Evolutionary conservation across 2,113 vertebrate genomes (phyloP), one percentile per base, ranked within the genome.

Genomic region (Aleadryas rufinucha): DNA sequence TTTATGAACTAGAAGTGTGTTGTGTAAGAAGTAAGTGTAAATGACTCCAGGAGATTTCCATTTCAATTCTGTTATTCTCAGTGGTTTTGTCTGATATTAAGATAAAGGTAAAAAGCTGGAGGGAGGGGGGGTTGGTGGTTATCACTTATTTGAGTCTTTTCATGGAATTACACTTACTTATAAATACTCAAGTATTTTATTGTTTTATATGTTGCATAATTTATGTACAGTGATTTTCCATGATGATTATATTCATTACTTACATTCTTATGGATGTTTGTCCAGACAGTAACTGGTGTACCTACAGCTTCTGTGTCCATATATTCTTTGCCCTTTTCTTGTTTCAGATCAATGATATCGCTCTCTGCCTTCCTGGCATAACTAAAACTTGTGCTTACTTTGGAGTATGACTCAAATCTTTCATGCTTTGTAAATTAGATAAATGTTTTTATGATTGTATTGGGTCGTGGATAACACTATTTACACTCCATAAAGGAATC

Each of bases 61-160:
- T 72, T 94, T 90, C 41, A 69, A 27, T 72, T 90, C 41, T 86
- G 7, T 76, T 76, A 49, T 65, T 86, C 45, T 39, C 37, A 65
- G 70, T 57, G 17, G 6, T 65, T 93, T 88, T 31, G 1, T 69
- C 63, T 85, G 10, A 78, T 30, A 60, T 76, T 59, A 53, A 71
- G 44, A 31, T 52, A 71, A 71, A 86, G 54, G 12, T 41, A 53
- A 81, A 84, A 94, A 71, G 20, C 16, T 66, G 23, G 2, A n/a
- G 8, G 2, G 3, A 20, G 15, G 19, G 0, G 1, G 20, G 9
- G 5, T 39, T 74, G 28, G 49, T 64, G 28, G 11, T 30, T 18
- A 26, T 87, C 37, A n/a, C 5, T 68, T 17, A 30, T 10, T 47
- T 89, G 65, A 69, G 15, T 47, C 2, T 54, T 75, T 60, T 31